Conservation (phyloP, 2,797 vertebrate genomes). For the Naso thynnoides region DNA sequence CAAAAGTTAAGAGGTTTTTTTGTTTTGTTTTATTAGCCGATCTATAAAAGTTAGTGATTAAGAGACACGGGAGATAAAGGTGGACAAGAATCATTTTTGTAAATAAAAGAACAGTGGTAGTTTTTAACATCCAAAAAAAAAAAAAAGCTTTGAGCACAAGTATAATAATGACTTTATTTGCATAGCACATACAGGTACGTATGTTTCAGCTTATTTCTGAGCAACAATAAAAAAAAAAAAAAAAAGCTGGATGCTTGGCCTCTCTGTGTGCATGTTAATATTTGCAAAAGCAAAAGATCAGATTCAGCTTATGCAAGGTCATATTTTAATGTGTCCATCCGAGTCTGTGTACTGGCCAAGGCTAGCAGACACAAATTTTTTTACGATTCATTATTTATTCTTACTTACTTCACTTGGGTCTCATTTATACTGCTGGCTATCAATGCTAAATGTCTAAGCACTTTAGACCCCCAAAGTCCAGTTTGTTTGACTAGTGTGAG, state of each 20-base stretch:
- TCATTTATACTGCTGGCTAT: not conserved
- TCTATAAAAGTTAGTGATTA: conserved; percentile 34
- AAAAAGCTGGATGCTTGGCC: not conserved
- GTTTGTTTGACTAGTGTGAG: too few relatives aligned
- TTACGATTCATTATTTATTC: not conserved
- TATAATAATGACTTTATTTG: too few relatives aligned
- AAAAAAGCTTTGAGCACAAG: not conserved
- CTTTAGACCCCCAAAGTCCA: too few relatives aligned
- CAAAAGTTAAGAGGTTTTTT: not conserved
- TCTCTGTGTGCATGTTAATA: conserved; percentile 9
- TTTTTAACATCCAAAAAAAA: conserved; percentile 4
- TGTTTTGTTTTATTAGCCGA: conserved; percentile 31
- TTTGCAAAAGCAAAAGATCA: conserved; percentile 15
- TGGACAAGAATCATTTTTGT: not conserved
- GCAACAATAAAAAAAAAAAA: not conserved
- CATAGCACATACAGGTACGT: conserved; percentile 27
- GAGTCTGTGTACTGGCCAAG: conserved; percentile 16
- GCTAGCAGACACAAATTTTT: not conserved
- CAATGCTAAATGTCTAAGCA: too few relatives aligned
- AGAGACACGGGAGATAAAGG: conserved; percentile 12
- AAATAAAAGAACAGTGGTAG: conserved; percentile 7
- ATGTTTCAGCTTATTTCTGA: not conserved
- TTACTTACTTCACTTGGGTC: not conserved
- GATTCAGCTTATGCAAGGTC: not conserved
- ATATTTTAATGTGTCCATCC: conserved; percentile 22